A percentile compares a stretch with the other conserved stretches of the same genome.
These are phyloP conservation scores for Temnopleurus reevesii DNA, from an alignment of 53 echinoderm and acorn worm genomes.

Conservation along the genomic window DNA sequence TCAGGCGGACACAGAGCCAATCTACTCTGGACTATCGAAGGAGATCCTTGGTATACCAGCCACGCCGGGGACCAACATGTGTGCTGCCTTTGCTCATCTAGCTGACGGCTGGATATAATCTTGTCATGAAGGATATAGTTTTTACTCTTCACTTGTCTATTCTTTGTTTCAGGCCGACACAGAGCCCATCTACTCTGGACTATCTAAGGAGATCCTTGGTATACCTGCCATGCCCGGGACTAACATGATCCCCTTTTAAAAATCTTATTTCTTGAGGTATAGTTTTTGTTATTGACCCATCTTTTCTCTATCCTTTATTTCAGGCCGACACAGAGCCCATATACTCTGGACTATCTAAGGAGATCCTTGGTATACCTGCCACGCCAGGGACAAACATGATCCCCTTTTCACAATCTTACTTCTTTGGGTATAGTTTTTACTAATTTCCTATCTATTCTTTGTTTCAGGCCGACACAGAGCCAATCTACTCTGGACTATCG, in stretches of 20 bases:
- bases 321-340: conserved; percentile 77
- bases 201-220: conserved; percentile 82
- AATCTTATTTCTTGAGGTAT: no score
- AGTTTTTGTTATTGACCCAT: no score
- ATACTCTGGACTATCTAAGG: conserved; percentile 68
- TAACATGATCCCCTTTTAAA: no score
- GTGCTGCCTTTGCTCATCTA: conserved; percentile 96
- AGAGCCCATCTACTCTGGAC: conserved; percentile 67
- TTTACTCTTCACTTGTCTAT: no score
- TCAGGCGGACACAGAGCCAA: conserved; percentile 78
- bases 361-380: conserved; percentile 86
- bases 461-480: conserved; percentile 76
- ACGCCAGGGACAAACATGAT: conserved; percentile 95
- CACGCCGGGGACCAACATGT: conserved; percentile 98
- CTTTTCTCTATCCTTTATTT: no score
- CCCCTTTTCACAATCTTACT: no score
- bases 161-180: conserved; percentile 74
- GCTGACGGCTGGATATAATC: conserved; percentile 97
- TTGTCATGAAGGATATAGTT: no score
- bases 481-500: conserved; percentile 76
- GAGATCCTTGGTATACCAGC: conserved; percentile 94
- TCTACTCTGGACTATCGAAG: conserved; percentile 75
- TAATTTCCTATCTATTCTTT: no score
- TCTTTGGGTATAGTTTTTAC: no score
- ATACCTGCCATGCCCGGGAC: conserved; percentile 96